phyloP scores from a whole-genome alignment of 2,113 vertebrate genomes.

The Polypterus bichir region DNA sequence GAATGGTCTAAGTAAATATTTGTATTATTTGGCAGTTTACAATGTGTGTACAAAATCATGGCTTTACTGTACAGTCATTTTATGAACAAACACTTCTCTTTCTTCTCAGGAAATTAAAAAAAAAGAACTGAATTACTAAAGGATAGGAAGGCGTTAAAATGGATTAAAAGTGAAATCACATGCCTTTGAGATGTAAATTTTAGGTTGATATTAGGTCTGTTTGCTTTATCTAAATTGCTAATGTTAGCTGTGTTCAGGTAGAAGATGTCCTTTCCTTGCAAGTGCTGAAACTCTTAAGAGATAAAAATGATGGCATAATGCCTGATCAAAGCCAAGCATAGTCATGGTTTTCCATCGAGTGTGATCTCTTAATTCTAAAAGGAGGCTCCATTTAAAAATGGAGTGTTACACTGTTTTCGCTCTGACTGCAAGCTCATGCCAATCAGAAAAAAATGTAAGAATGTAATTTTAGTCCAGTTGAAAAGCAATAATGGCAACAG shows the following conservation, averaged over 20 bases:
- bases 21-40: too few species aligned
- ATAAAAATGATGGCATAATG: slow-evolving; percentile 39
- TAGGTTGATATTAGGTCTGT: slow-evolving; percentile 31
- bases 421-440: too few species aligned
- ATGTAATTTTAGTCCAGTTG: too few species aligned
- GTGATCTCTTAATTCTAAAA: slow-evolving; percentile 4
- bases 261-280: slow-evolving; percentile 36
- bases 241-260: slow-evolving; percentile 39
- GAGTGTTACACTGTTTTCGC: too few species aligned
- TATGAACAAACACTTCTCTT: slow-evolving; percentile 22
- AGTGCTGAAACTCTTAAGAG: slow-evolving; percentile 36
- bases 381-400: too few species aligned
- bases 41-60: too few species aligned
- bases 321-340: slow-evolving; percentile 42
- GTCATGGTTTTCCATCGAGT: slow-evolving; percentile 23
- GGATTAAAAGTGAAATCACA: slow-evolving; percentile 12
- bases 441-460: too few species aligned
- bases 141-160: slow-evolving; percentile 24
- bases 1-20: too few species aligned
- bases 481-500: too few species aligned
- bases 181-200: slow-evolving; percentile 55
- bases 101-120: slow-evolving; percentile 25
- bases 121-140: slow-evolving; percentile 24
- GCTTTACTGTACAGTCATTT: too few species aligned
- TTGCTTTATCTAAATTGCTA: slow-evolving; percentile 55